A percentile compares a stretch with the other conserved stretches of the same genome.
phyloP scores from a whole-genome alignment of 35 echinoderm and acorn worm genomes.

The Holothuria glaberrima region DNA sequence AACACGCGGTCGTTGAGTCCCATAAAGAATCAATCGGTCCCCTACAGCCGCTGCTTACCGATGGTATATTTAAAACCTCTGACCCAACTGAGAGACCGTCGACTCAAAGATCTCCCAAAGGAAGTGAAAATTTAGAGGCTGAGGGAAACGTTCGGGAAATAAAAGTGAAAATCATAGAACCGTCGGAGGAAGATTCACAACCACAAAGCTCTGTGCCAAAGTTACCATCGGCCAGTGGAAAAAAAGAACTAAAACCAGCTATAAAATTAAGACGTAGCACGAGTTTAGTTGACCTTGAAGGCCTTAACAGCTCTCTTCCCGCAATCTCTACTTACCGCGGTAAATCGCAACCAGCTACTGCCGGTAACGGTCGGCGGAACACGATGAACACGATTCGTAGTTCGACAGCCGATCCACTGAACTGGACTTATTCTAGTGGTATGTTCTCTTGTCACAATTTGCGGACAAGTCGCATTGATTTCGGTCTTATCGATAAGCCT shows the following conservation, averaged over 20 bases:
- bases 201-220: constrained; percentile 41
- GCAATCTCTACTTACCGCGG: neutral
- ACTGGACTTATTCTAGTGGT: constrained; percentile 38
- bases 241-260: constrained; percentile 25
- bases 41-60: neutral
- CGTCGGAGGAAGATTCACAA: constrained; percentile 1
- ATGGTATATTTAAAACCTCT: neutral
- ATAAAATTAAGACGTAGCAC: constrained; percentile 18
- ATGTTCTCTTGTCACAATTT: constrained; percentile 52
- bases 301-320: neutral
- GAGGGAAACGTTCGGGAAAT: neutral
- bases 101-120: neutral
- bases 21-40: neutral
- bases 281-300: constrained; percentile 5
- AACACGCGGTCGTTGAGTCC: neutral
- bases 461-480: constrained; percentile 4
- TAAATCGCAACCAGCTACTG: neutral
- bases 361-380: constrained; percentile 2
- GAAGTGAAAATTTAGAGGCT: neutral
- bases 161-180: constrained; percentile 51
- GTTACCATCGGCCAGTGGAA: constrained; percentile 5
- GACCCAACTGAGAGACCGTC: neutral
- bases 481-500: constrained; percentile 9
- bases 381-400: neutral
- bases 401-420: constrained; percentile 31